A percentile compares a stretch with the other conserved stretches of the same genome.
phyloP scores from a whole-genome alignment of 2,888 invertebrate genomes.

The Acrobasis repandana region DNA sequence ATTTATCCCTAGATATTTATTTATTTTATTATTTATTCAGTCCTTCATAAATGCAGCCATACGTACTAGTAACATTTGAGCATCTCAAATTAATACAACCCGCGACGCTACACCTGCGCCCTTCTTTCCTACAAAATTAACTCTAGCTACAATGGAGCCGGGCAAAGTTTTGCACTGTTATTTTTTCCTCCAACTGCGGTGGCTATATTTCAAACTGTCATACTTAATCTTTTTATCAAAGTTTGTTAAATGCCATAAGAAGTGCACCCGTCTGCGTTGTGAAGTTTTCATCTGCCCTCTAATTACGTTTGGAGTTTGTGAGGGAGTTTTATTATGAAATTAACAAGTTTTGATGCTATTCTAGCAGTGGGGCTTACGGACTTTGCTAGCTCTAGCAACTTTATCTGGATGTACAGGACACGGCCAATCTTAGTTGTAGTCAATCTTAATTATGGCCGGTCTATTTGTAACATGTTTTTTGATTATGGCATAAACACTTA shows the following conservation, averaged over 20 bases:
- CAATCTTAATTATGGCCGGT: neutral
- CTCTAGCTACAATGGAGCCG: slow-evolving; percentile 76
- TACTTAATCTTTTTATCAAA: slow-evolving; percentile 83
- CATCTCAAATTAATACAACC: slow-evolving; percentile 47
- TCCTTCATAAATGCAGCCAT: slow-evolving; percentile 54
- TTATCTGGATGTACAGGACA: neutral
- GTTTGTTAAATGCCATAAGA: slow-evolving; percentile 78
- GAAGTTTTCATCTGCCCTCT: slow-evolving; percentile 68
- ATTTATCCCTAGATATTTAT: no score
- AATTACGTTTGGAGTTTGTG: slow-evolving; percentile 71
- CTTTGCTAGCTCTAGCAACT: neutral
- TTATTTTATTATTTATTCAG: no score
- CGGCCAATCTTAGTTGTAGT: slow-evolving; percentile 1
- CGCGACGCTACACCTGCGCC: slow-evolving; percentile 68
- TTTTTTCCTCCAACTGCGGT: slow-evolving; percentile 71
- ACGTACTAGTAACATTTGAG: slow-evolving; percentile 66
- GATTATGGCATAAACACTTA: neutral
- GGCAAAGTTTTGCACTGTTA: slow-evolving; percentile 74
- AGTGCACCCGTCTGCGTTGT: slow-evolving; percentile 73
- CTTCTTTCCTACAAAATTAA: slow-evolving; percentile 77
- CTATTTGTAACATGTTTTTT: neutral
- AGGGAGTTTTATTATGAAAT: slow-evolving; percentile 56
- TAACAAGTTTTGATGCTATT: slow-evolving; percentile 51
- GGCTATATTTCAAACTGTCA: slow-evolving; percentile 83
- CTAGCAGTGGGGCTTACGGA: slow-evolving; percentile 22